Percentiles rank a stretch among this genome's conserved stretches.
Evolutionary conservation across 2,113 vertebrate genomes (phyloP).

Genomic region (Glaucomys volans): DNA sequence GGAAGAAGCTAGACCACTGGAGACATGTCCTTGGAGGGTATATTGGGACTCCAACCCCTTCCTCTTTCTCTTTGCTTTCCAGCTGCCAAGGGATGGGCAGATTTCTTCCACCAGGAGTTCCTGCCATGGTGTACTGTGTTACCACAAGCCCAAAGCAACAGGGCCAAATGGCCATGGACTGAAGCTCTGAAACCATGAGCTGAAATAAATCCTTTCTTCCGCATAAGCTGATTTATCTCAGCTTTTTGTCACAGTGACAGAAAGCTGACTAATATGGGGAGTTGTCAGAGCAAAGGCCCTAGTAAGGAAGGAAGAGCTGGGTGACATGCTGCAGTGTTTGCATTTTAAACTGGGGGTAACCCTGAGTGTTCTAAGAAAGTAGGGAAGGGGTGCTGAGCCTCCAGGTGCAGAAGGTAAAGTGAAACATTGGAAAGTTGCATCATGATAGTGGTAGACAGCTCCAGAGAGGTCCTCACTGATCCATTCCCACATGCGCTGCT

Average conservation of each 20-base stretch:
- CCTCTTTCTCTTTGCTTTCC: background rate
- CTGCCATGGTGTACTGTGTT: too few relatives aligned
- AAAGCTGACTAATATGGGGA: background rate
- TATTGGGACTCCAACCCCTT: background rate
- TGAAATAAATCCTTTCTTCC: background rate
- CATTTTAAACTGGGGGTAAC: background rate
- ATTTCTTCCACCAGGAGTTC: background rate
- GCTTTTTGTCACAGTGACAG: background rate
- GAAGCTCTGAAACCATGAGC: background rate
- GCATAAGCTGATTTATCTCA: background rate
- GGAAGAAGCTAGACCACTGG: background rate
- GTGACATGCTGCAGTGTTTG: fast-evolving
- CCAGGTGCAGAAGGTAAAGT: background rate
- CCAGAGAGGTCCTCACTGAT: background rate
- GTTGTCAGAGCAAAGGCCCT: background rate
- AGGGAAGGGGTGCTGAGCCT: fast-evolving
- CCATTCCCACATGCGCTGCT: fast-evolving
- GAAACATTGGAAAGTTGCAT: background rate
- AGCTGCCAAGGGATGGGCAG: background rate
- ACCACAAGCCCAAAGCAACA: background rate
- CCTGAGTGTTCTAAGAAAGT: background rate
- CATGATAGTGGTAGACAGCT: fast-evolving
- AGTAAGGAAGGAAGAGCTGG: background rate
- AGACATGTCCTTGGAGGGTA: background rate
- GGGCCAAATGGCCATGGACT: background rate